These are phyloP conservation scores for Drosophila nebulosa DNA, from an alignment of 1,140 invertebrate genomes.

Conservation along the genomic window DNA sequence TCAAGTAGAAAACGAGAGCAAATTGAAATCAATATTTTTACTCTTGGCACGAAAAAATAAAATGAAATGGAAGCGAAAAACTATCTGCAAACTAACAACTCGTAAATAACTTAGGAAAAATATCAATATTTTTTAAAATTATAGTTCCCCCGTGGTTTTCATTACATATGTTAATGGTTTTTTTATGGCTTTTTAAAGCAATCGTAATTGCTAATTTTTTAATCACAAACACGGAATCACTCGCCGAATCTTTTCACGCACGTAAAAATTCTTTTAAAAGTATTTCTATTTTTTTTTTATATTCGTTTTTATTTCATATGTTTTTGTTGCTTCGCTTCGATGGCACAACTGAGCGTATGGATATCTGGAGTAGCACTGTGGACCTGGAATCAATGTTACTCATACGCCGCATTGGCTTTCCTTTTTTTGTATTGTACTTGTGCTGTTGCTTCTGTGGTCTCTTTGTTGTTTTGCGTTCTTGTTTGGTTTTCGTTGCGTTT, in stretches of 20 bases:
- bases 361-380: constrained; percentile 71
- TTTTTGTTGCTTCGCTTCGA: constrained; percentile 11
- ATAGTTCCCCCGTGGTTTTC: constrained; percentile 39
- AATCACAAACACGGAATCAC: constrained; percentile 51
- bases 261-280: constrained; percentile 23
- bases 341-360: constrained; percentile 62
- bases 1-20: background rate
- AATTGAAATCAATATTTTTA: background rate
- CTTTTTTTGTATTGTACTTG: constrained; percentile 44
- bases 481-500: constrained; percentile 18
- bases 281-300: constrained; percentile 17
- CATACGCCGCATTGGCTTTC: constrained; percentile 68
- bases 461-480: constrained; percentile 38
- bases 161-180: constrained; percentile 59
- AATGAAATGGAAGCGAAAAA: background rate
- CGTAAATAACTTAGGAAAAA: background rate
- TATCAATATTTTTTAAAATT: constrained; percentile 18
- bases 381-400: constrained; percentile 48
- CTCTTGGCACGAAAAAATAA: background rate
- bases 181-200: constrained; percentile 48
- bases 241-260: constrained; percentile 28
- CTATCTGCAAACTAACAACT: background rate
- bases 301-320: constrained; percentile 4
- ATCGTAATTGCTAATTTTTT: constrained; percentile 50
- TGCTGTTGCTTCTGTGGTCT: constrained; percentile 55